These are phyloP conservation scores for Glyphotaelius pellucidus DNA, from an alignment of 2,888 invertebrate genomes.

Conservation along the genomic window DNA sequence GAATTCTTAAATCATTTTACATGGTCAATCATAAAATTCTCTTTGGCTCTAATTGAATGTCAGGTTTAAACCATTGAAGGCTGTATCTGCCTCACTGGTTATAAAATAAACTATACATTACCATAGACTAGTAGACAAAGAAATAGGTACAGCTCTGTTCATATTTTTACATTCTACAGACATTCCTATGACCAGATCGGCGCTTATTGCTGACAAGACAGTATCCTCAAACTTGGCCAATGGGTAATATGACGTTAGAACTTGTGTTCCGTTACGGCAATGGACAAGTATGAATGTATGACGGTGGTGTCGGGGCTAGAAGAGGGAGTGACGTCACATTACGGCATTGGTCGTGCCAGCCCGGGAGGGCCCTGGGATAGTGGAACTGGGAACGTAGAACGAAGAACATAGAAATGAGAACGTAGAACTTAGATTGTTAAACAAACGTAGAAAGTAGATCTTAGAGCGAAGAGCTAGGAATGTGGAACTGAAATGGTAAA, in stretches of 20 bases:
- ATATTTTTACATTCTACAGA: background rate
- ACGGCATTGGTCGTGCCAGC: background rate
- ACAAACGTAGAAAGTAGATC: background rate
- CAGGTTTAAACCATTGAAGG: background rate
- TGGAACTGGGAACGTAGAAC: background rate
- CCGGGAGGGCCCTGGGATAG: background rate
- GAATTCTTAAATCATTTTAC: background rate
- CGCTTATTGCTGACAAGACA: background rate
- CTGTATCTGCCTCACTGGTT: background rate
- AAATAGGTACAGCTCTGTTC: background rate
- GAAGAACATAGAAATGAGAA: background rate
- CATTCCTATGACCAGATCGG: background rate
- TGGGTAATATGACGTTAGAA: background rate
- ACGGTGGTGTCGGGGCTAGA: background rate
- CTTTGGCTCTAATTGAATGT: background rate
- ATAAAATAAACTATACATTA: background rate
- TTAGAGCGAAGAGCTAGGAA: background rate
- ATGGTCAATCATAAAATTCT: background rate
- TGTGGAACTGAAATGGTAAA: background rate
- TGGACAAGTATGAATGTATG: background rate
- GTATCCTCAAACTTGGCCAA: background rate
- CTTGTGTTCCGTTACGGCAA: background rate
- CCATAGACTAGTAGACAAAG: background rate
- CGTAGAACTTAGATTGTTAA: background rate
- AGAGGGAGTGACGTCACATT: constrained; percentile 18